Conservation (phyloP, 2,888 invertebrate genomes). For the Scaeva pyrastri region DNA sequence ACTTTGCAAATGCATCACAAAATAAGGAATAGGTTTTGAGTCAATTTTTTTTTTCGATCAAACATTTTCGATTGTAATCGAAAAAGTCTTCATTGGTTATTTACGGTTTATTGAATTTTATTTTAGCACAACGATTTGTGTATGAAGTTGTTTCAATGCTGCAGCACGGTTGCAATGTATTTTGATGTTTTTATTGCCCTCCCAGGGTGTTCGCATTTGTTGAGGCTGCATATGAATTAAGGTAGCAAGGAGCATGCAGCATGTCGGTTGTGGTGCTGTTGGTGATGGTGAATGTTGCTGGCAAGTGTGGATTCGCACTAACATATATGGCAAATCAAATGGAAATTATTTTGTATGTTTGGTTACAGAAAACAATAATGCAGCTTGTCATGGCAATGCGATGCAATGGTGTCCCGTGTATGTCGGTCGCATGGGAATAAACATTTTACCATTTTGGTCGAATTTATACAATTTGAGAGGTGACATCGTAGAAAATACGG, state of each 20-base stretch:
- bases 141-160: conserved; percentile 46
- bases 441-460: not conserved
- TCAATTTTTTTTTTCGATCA: not conserved
- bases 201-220: conserved; percentile 62
- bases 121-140: conserved; percentile 3
- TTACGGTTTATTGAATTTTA: conserved; percentile 46
- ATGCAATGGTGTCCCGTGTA: too few species aligned
- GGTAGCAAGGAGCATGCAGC: not conserved
- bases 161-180: conserved; percentile 27
- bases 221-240: conserved; percentile 30
- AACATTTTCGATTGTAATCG: conserved; percentile 42
- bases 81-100: conserved; percentile 47
- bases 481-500: not conserved
- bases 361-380: not conserved
- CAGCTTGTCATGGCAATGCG: not conserved
- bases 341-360: not conserved
- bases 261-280: not conserved
- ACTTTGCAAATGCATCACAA: not conserved
- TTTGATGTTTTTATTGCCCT: conserved; percentile 67
- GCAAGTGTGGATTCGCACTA: conserved; percentile 2
- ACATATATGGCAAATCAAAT: conserved; percentile 18
- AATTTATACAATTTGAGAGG: not conserved
- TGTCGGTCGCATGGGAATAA: not conserved
- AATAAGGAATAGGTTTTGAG: conserved; percentile 34
- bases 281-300: conserved; percentile 6